Percentiles rank a stretch among this genome's conserved stretches.
These are phyloP conservation scores for Urosaurus nigricauda DNA, from an alignment of 2,797 vertebrate genomes.

Conservation along the genomic window DNA sequence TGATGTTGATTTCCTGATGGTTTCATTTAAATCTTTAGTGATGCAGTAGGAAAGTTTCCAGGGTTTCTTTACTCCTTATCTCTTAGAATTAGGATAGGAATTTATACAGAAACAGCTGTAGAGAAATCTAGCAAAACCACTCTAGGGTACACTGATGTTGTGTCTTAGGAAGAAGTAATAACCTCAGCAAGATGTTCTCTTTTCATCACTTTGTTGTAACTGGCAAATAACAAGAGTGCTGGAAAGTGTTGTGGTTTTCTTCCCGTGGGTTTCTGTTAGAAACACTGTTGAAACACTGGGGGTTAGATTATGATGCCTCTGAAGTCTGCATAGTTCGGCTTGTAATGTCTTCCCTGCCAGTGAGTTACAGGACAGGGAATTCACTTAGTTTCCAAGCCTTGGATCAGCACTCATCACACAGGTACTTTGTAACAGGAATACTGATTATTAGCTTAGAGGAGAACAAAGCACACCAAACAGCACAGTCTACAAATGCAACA, in stretches of 20 bases:
- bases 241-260: background rate
- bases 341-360: no score
- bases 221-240: background rate
- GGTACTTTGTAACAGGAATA: slow-evolving; percentile 12
- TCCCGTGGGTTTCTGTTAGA: background rate
- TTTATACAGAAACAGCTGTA: background rate
- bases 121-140: background rate
- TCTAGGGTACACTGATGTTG: background rate
- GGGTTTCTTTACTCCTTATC: background rate
- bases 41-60: background rate
- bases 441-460: no score
- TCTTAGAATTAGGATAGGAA: slow-evolving; percentile 13
- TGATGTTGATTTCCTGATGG: background rate
- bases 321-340: slow-evolving; percentile 9
- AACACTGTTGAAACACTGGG: background rate
- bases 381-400: no score
- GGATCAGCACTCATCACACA: no score
- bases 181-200: background rate
- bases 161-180: background rate
- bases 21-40: background rate
- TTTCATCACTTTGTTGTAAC: background rate
- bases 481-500: no score
- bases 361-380: no score
- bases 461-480: no score
- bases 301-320: background rate